Base-by-base conservation (phyloP, 2,113 vertebrate genomes). In the Siniperca knerii region DNA sequence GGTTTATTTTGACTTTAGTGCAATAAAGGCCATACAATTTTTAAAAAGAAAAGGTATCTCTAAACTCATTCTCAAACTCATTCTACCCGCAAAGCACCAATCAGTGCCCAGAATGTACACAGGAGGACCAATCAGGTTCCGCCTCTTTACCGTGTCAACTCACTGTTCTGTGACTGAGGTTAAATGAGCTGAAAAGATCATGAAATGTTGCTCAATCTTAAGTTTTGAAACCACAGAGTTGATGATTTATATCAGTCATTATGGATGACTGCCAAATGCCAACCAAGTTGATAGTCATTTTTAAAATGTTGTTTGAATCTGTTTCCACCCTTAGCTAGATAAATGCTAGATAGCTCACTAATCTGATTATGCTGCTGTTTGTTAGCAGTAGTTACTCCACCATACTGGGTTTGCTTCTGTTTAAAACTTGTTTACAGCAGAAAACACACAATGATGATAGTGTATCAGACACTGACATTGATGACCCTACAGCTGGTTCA, bases 31-130 rank as follows among this genome's bases (percentile, higher is more conserved):
- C 23, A 9, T 46, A 13, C 4, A 42, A 21, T 76, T 9, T n/a
- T 29, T 29, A 23, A 33, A 46, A 52, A 35, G 6, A 4, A 33
- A 5, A 11, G 8, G 2, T 25, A 23, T 35, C 12, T 25, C 33
- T 4, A 52, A 25, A 44, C 35, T 42, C 6, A 1, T 40, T 62
- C 20, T 37, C 21, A 16, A 10, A 5, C n/a, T 25, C 44, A 0
- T 48, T 18, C 40, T 46, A 74, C 18, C 3, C 50, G 42, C 7
- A 60, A 79, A 79, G 42, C 77, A 69, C 65, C 29, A 69, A 69
- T 72, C 52, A 55, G 20, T 4, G 33, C 4, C 13, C 21, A 12
- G 29, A 35, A 37, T n/a, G 20, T 37, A n/a, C 4, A 76, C 29
- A 2, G 12, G 8, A 25, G 4, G 25, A 75, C 73, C 58, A n/a